Evolutionary conservation across 2,888 invertebrate genomes (phyloP).

Genomic region (Lasiommata megera): DNA sequence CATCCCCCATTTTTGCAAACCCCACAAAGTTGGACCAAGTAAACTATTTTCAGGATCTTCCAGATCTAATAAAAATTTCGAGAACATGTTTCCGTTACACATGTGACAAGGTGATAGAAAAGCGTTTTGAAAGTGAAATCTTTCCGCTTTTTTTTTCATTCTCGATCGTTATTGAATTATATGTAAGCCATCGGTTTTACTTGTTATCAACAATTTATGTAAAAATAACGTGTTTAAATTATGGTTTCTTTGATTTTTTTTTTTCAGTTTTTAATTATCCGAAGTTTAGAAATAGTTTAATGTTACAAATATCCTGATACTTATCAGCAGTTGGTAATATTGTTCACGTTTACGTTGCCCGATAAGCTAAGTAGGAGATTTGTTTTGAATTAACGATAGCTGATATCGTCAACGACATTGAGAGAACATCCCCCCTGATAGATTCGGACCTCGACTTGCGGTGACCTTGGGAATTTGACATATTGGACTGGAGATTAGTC

Average conservation of each 20-base stretch:
- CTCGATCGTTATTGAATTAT: not conserved
- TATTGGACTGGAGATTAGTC: no score
- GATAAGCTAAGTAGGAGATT: no score
- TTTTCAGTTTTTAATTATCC: no score
- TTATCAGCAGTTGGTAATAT: no score
- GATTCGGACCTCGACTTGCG: no score
- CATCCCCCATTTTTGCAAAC: conserved; percentile 52
- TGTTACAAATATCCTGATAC: no score
- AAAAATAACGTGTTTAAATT: not conserved
- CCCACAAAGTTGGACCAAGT: conserved; percentile 52
- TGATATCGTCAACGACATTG: no score
- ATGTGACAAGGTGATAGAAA: not conserved
- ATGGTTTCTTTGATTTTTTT: not conserved
- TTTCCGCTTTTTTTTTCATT: not conserved
- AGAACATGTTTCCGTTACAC: conserved; percentile 21
- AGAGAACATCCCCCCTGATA: no score
- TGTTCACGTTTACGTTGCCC: no score
- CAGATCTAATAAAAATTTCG: conserved; percentile 26
- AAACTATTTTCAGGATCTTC: conserved; percentile 47
- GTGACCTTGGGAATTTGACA: no score
- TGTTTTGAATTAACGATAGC: no score
- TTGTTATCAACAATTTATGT: not conserved
- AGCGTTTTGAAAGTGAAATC: not conserved
- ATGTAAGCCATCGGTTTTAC: not conserved
- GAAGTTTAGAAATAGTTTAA: no score